These are phyloP conservation scores for Labrus mixtus DNA, from an alignment of 2,113 vertebrate genomes.

Conservation along the genomic window DNA sequence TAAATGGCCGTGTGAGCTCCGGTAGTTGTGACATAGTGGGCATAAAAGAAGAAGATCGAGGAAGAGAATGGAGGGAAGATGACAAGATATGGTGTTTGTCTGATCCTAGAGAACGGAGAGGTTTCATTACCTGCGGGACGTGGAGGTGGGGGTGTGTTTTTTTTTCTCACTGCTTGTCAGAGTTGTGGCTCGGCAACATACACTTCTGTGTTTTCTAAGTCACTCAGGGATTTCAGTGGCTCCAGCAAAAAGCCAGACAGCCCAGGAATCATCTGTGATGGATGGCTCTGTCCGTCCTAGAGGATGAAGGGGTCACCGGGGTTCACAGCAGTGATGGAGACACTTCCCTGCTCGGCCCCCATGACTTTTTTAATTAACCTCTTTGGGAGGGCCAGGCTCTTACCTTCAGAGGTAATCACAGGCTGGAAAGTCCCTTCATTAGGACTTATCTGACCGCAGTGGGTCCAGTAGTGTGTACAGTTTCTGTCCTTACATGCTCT, in stretches of 20 bases:
- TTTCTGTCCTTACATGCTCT: conserved; percentile 11
- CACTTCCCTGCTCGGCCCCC: conserved; percentile 55
- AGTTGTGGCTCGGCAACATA: conserved; percentile 38
- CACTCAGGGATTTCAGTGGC: conserved; percentile 61
- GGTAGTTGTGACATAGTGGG: conserved; percentile 43
- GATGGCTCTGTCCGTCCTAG: conserved; percentile 56
- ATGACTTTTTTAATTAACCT: conserved; percentile 77
- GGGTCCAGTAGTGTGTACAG: conserved; percentile 22
- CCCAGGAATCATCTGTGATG: conserved; percentile 62
- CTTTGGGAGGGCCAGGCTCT: conserved; percentile 61
- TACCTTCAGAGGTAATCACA: conserved; percentile 61
- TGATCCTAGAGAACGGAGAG: conserved; percentile 59
- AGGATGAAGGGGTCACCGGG: conserved; percentile 61
- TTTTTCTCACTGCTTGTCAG: conserved; percentile 45
- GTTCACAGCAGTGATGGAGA: conserved; percentile 64
- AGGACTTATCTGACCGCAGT: conserved; percentile 63
- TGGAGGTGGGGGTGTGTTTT: conserved; percentile 30
- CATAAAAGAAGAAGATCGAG: conserved; percentile 11
- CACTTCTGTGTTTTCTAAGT: conserved; percentile 61
- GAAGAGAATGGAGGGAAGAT: conserved; percentile 40
- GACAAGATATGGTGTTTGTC: conserved; percentile 62
- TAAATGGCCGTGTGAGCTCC: conserved; percentile 48
- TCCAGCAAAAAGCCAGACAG: conserved; percentile 30
- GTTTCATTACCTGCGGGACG: conserved; percentile 69
- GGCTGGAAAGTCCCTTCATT: conserved; percentile 57